Conservation (phyloP, 2,113 vertebrate genomes). For the Gobiocypris rarus region DNA sequence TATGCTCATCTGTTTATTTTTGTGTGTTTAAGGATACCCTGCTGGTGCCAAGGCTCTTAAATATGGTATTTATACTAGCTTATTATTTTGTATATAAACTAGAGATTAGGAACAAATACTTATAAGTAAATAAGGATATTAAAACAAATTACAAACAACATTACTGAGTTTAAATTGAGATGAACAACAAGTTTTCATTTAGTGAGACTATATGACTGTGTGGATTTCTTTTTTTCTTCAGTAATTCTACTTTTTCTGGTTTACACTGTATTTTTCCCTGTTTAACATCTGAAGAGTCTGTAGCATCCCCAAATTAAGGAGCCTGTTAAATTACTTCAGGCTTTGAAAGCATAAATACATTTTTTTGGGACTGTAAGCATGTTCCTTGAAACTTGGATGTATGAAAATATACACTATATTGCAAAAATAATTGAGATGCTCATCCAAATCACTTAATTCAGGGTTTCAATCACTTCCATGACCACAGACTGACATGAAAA, state of each 20-base stretch:
- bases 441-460: too few relatives aligned
- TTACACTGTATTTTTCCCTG: not conserved
- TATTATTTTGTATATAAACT: not conserved
- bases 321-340: not conserved
- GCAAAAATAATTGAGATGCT: too few relatives aligned
- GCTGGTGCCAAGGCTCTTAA: constrained; percentile 58
- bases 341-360: not conserved
- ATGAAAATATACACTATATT: not conserved
- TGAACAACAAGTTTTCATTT: not conserved
- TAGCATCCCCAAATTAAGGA: not conserved
- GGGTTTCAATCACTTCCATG: too few relatives aligned
- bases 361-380: not conserved
- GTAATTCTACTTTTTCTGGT: not conserved
- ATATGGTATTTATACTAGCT: constrained; percentile 49
- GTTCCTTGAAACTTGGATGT: not conserved
- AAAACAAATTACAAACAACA: not conserved
- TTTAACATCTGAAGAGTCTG: not conserved
- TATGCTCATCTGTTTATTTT: not conserved
- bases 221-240: not conserved
- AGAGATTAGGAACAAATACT: constrained; percentile 16
- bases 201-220: too few relatives aligned
- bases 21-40: constrained; percentile 57
- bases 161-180: not conserved
- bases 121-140: not conserved
- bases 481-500: too few relatives aligned